Evolutionary conservation across 1,140 invertebrate genomes (phyloP).

Genomic region (Acyrthosiphon pisum): DNA sequence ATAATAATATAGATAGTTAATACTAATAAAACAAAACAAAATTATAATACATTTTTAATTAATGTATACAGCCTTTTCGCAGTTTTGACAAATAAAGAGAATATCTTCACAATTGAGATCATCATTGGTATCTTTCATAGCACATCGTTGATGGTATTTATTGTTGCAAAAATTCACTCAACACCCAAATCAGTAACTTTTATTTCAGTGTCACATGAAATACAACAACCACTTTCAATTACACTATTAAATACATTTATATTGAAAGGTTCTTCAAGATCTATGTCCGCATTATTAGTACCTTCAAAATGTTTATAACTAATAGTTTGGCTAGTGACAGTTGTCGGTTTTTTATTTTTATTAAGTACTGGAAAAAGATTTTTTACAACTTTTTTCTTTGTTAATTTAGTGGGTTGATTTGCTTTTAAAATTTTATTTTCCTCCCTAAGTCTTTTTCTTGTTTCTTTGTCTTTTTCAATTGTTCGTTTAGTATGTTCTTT

Average conservation of each 20-base stretch:
- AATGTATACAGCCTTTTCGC: neutral
- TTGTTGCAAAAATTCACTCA: neutral
- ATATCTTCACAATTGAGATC: slow-evolving; percentile 15
- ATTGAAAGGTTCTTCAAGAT: neutral
- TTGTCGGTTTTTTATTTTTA: slow-evolving; percentile 12
- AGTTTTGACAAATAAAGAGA: slow-evolving; percentile 9
- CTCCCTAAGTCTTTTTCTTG: slow-evolving; percentile 4
- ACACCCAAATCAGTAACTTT: slow-evolving; percentile 15
- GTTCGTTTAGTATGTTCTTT: slow-evolving; percentile 6
- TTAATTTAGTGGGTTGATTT: neutral
- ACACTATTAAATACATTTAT: neutral
- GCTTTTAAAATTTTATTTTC: neutral
- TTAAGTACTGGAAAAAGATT: slow-evolving; percentile 6
- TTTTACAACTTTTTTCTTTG: slow-evolving; percentile 4
- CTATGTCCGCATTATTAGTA: neutral
- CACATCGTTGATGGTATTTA: slow-evolving; percentile 9
- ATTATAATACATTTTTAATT: too few relatives aligned
- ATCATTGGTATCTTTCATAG: neutral
- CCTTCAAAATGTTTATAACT: neutral
- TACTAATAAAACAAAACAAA: too few relatives aligned
- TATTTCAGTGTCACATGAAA: slow-evolving; percentile 11
- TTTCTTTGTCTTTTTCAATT: neutral
- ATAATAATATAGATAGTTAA: too few relatives aligned
- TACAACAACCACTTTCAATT: neutral
- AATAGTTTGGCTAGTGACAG: slow-evolving; percentile 12